Base-by-base conservation (phyloP, 2,113 vertebrate genomes). In the Prionailurus viverrinus region DNA sequence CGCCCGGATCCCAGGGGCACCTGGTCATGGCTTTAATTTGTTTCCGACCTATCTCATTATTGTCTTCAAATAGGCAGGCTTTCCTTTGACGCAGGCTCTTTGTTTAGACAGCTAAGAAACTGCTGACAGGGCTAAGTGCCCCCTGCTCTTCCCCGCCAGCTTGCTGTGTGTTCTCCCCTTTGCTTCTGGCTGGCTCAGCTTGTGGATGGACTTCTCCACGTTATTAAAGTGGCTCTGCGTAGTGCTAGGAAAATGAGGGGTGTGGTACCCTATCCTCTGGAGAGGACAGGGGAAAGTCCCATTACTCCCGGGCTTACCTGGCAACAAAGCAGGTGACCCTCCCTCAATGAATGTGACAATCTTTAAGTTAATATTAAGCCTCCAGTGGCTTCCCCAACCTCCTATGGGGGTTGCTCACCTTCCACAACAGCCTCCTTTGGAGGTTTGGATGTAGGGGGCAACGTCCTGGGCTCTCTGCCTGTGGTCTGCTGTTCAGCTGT, bases 91-190 rank as follows among this genome's bases (percentile, higher is more conserved):
- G 58, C 58, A 80, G 71, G 82, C 58, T 68, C 73, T 87, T 61
- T 78, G 69, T 90, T 89, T 71, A 55, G 78, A 83, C 1, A 65
- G 93, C 82, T 80, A 78, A 78, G 63, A 65, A 83, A 58, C 8
- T 31, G 29, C 84, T 88, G 84, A 68, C n/a, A 8, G 9, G 25
- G 61, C 36, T 29, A 36, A 21, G 6, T 19, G 61, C 16, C 7
- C 82, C 15, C 0, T 0, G 74, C 33, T 27, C 48, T 61, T 4
- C 0, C 45, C 27, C 18, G 27, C 29, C 69, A 16, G 73, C 45
- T 36, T 45, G 79, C 53, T 18, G 23, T 4, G 9, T 1, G 11
- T 25, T 71, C 36, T 76, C 41, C 63, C 31, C 63, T 58, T 39
- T 45, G 82, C 33, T 55, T 79, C 83, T 51, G 36, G 76, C 31